Percentiles rank a stretch among this genome's conserved stretches.
Evolutionary conservation across 2,113 vertebrate genomes (phyloP).

Genomic region (Microtus pennsylvanicus): DNA sequence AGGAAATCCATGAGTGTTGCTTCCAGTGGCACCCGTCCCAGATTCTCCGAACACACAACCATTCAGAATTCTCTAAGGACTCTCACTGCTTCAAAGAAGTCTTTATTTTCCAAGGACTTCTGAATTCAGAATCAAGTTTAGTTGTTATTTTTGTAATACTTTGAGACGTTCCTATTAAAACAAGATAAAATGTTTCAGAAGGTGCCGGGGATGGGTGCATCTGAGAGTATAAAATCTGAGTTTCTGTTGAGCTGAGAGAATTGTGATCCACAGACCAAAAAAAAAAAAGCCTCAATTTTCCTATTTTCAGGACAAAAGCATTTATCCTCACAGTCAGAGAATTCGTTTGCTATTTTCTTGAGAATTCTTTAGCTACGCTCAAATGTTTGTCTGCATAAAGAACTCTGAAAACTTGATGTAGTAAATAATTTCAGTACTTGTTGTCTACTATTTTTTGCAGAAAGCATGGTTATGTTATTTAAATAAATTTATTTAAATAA

Average conservation of each 20-base stretch:
- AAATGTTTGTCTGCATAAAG: conserved; percentile 5
- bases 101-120: conserved; percentile 24
- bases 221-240: neutral
- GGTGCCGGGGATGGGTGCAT: neutral
- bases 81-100: neutral
- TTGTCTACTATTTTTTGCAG: neutral
- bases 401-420: conserved; percentile 24
- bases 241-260: neutral
- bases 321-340: conserved; percentile 22
- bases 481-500: conserved; percentile 34
- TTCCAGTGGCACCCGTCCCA: neutral
- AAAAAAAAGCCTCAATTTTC: neutral
- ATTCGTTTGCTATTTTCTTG: conserved; percentile 23
- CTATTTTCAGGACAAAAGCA: neutral
- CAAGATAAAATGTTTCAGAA: conserved; percentile 27
- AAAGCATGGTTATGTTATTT: conserved; percentile 10
- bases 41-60: neutral
- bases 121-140: conserved; percentile 37
- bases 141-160: conserved; percentile 23
- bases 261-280: neutral
- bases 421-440: conserved; percentile 38
- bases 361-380: conserved; percentile 11
- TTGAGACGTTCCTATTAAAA: conserved; percentile 43
- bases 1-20: neutral
- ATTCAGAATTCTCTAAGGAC: conserved; percentile 23